Conservation (phyloP, 2,113 vertebrate species). For the Anolis sagrei region DNA sequence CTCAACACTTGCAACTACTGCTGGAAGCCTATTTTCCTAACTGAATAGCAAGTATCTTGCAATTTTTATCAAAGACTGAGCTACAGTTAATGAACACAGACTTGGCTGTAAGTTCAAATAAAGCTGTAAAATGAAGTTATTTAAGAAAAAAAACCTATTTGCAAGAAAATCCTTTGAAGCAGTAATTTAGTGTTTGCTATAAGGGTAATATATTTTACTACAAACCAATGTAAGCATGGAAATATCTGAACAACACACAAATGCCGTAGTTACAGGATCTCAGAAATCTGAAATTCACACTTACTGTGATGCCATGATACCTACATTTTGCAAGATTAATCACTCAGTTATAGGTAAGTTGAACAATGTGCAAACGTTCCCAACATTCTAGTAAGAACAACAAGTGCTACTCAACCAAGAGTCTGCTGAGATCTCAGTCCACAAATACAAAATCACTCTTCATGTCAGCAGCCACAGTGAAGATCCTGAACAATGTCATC, state of each 20-base stretch:
- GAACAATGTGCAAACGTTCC: slow-evolving; percentile 80
- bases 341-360: slow-evolving; percentile 71
- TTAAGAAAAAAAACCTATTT: slow-evolving; percentile 61
- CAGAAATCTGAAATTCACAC: slow-evolving; percentile 60
- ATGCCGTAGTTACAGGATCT: slow-evolving; percentile 78
- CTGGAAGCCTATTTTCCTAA: slow-evolving; percentile 73
- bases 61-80: slow-evolving; percentile 74
- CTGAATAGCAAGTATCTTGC: slow-evolving; percentile 70
- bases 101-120: slow-evolving; percentile 74
- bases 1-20: slow-evolving; percentile 72
- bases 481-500: slow-evolving; percentile 59
- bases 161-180: slow-evolving; percentile 60
- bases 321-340: slow-evolving; percentile 85
- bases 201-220: slow-evolving; percentile 73
- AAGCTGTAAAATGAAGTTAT: slow-evolving; percentile 82
- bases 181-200: slow-evolving; percentile 89
- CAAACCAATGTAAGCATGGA: slow-evolving; percentile 72
- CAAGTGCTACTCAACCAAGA: slow-evolving; percentile 75
- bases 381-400: slow-evolving; percentile 64
- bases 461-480: slow-evolving; percentile 70
- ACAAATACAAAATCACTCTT: slow-evolving; percentile 66
- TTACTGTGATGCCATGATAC: slow-evolving; percentile 51
- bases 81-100: slow-evolving; percentile 77
- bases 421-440: slow-evolving; percentile 62
- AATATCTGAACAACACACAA: slow-evolving; percentile 75